Conservation (phyloP, 1,140 invertebrate species). For the Brachionus calyciflorus region DNA sequence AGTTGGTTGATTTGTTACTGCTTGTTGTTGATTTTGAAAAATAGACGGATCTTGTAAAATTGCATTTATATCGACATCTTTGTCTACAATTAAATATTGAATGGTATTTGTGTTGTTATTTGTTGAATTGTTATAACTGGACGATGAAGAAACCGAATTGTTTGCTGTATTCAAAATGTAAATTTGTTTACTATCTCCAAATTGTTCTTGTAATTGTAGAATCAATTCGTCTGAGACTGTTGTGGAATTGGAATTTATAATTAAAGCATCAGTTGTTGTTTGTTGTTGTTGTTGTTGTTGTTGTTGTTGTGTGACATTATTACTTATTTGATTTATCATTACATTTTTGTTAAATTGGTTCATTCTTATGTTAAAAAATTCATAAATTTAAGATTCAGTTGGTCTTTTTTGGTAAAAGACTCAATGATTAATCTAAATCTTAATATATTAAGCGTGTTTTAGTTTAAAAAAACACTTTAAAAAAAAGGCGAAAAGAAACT, state of each 20-base stretch:
- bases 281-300: neutral
- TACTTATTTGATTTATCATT: neutral
- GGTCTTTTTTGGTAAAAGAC: too few relatives aligned
- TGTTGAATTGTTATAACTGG: neutral
- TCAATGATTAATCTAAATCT: too few relatives aligned
- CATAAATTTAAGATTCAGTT: neutral
- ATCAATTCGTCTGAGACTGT: slow-evolving; percentile 32
- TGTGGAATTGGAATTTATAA: slow-evolving; percentile 43
- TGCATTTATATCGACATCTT: slow-evolving; percentile 45
- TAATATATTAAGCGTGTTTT: slow-evolving; percentile 6
- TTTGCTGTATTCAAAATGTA: slow-evolving; percentile 41
- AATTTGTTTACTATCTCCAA: slow-evolving; percentile 43
- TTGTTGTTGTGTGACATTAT: neutral
- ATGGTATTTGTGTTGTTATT: slow-evolving; percentile 29
- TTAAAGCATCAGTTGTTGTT: slow-evolving; percentile 32
- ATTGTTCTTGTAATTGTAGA: slow-evolving; percentile 37
- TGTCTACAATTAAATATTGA: slow-evolving; percentile 43
- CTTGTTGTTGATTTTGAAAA: neutral
- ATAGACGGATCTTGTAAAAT: slow-evolving; percentile 18
- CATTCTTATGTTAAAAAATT: neutral
- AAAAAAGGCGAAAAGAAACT: slow-evolving; percentile 35
- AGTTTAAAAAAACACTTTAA: neutral
- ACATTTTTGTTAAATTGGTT: slow-evolving; percentile 45
- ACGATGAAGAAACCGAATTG: slow-evolving; percentile 24
- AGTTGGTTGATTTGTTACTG: neutral